Percentiles rank a stretch among this genome's conserved stretches.
These are phyloP conservation scores for Borostomias antarcticus DNA, from an alignment of 2,797 vertebrate species.

Conservation along the genomic window DNA sequence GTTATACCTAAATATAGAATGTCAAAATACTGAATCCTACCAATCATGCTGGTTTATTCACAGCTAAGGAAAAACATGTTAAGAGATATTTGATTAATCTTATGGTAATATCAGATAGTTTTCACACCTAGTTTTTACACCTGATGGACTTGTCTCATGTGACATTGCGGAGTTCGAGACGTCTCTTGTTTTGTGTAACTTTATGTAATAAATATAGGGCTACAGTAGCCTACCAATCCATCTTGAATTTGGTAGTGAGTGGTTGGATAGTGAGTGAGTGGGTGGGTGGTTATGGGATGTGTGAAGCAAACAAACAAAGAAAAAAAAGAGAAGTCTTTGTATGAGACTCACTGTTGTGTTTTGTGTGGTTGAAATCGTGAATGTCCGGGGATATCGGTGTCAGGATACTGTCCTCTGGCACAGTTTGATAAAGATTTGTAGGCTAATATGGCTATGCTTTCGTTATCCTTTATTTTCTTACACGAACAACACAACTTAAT, in stretches of 20 bases:
- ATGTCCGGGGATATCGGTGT: conserved; percentile 72
- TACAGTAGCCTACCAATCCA: neutral
- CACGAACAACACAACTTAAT: neutral
- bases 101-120: neutral
- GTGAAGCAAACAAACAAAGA: conserved; percentile 34
- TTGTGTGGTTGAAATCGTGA: conserved; percentile 26
- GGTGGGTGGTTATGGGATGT: conserved; percentile 20
- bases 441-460: neutral
- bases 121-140: neutral
- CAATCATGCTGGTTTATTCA: neutral
- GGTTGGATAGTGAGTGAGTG: neutral
- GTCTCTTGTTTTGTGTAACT: neutral
- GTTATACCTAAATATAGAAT: too few species aligned
- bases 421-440: conserved; percentile 28
- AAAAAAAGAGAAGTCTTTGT: conserved; percentile 58
- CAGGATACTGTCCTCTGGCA: conserved; percentile 62
- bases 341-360: conserved; percentile 65
- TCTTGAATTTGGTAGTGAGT: conserved; percentile 13
- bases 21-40: neutral
- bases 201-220: neutral
- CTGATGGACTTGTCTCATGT: neutral
- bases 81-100: too few species aligned
- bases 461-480: neutral
- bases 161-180: neutral
- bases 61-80: neutral